A percentile compares a stretch with the other conserved stretches of the same genome.
These are phyloP conservation scores for Aelia acuminata DNA, from an alignment of 2,888 invertebrate genomes.

Conservation along the genomic window DNA sequence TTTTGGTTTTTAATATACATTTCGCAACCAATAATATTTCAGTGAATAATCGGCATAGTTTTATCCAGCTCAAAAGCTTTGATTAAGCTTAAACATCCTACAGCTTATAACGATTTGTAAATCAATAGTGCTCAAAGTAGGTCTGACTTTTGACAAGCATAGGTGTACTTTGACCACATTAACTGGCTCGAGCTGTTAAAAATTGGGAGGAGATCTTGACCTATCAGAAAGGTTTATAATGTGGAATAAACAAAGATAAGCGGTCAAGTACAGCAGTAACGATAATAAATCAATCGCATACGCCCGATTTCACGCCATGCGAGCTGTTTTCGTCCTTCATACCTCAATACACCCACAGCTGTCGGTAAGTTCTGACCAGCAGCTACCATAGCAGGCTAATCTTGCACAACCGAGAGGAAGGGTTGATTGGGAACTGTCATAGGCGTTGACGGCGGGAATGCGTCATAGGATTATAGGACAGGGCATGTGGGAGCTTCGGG, in stretches of 20 bases:
- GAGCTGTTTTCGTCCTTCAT: not conserved
- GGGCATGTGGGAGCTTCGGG: slow-evolving; percentile 31
- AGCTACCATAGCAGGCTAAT: slow-evolving; percentile 37
- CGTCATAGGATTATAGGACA: slow-evolving; percentile 57
- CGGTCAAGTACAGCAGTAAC: not conserved
- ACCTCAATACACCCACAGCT: not conserved
- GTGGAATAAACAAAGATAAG: no score
- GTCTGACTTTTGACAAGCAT: no score
- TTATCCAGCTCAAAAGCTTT: no score
- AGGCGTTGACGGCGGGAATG: slow-evolving; percentile 56
- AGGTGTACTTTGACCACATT: no score
- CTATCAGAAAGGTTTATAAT: no score
- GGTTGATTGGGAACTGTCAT: slow-evolving; percentile 57
- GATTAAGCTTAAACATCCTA: no score
- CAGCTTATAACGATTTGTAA: no score
- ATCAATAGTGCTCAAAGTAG: no score
- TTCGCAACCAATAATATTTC: not conserved
- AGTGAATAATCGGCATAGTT: not conserved
- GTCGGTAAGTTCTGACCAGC: slow-evolving; percentile 2
- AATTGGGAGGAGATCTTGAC: no score
- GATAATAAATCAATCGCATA: not conserved
- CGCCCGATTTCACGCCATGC: not conserved
- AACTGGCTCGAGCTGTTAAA: no score
- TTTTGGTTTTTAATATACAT: no score
- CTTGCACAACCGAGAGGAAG: slow-evolving; percentile 45